A percentile compares a stretch with the other conserved stretches of the same genome.
These are phyloP conservation scores for Hippocampus mohnikei DNA, from an alignment of 2,113 vertebrate genomes.

Conservation along the genomic window DNA sequence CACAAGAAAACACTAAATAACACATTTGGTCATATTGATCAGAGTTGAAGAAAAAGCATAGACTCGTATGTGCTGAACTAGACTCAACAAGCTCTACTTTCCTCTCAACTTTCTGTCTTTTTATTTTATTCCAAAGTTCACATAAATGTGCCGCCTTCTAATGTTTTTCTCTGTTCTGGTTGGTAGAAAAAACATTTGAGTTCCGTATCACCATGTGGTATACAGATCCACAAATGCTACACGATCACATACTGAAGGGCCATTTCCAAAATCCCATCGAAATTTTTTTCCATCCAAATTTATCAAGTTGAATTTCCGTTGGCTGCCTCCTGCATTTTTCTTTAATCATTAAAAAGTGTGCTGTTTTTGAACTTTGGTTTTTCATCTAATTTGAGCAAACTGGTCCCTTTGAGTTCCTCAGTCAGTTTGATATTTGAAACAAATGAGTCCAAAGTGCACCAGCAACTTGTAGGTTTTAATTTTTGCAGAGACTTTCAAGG, in stretches of 20 bases:
- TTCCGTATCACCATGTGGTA: neutral
- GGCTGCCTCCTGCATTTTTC: neutral
- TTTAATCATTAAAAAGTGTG: neutral
- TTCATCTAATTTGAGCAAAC: conserved; percentile 11
- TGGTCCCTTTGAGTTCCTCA: neutral
- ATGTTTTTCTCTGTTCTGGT: too few species aligned
- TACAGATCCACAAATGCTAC: neutral
- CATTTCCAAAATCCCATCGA: neutral
- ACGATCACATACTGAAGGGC: neutral
- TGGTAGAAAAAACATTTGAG: too few species aligned
- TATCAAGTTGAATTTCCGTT: neutral
- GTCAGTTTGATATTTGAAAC: conserved; percentile 1
- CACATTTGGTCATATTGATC: neutral
- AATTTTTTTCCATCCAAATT: neutral
- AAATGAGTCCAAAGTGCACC: conserved; percentile 6
- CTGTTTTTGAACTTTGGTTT: neutral
- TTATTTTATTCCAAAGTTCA: too few species aligned
- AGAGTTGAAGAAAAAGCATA: neutral
- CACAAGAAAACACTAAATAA: neutral
- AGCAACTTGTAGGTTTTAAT: neutral
- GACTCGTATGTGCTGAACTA: too few species aligned
- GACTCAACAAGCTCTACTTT: neutral
- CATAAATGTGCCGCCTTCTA: too few species aligned
- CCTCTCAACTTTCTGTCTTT: neutral
- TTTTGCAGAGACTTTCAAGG: conserved; percentile 3